Evolutionary conservation across 2,797 vertebrate genomes (phyloP), one percentile per base, ranked within the genome.

Genomic region (Sardinella longiceps): DNA sequence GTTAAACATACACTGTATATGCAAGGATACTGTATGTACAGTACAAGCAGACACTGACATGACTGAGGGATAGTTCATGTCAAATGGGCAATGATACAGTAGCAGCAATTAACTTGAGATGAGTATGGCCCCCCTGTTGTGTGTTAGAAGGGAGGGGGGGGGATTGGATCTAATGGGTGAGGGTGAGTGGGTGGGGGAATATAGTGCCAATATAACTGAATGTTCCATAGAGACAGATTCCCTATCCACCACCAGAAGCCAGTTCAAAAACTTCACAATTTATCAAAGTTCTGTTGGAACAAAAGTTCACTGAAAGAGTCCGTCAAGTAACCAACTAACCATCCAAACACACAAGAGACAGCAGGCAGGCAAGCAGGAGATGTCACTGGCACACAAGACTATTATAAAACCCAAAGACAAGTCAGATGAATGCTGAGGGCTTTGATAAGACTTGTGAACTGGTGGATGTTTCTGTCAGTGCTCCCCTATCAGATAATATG

Each of bases 311-410:
- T 6, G 6, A 23, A 20, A 77, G 33, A 43, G 70, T 43, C 20
- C 18, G 23, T 74, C 33, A 20, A 23, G 2, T 20, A 43, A 37
- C 70, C 37, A n/a, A 77, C 18, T 3, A 10, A 77, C n/a, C 70
- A 77, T 5, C 18, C 15, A 37, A 15, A 12, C 66, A 70, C 37
- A 15, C 18, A 18, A 70, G 4, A 18, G 70, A 77, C 70, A 77
- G 70, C 70, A 77, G 70, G 70, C 70, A 77, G 70, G 70, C 70
- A 77, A 10, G 33, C 70, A 43, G 37, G 18, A 74, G 1, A 43
- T 23, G 37, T 7, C 7, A 39, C 33, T 18, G 33, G 15, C 70
- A 77, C 37, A 23, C 33, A 39, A 5, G 18, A 2, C 6, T 28
- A 39, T 77, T 77, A 77, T 43, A 37, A 20, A 77, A 77, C 39